Evolutionary conservation across 2,113 vertebrate genomes (phyloP).

Genomic region (Electrona antarctica): DNA sequence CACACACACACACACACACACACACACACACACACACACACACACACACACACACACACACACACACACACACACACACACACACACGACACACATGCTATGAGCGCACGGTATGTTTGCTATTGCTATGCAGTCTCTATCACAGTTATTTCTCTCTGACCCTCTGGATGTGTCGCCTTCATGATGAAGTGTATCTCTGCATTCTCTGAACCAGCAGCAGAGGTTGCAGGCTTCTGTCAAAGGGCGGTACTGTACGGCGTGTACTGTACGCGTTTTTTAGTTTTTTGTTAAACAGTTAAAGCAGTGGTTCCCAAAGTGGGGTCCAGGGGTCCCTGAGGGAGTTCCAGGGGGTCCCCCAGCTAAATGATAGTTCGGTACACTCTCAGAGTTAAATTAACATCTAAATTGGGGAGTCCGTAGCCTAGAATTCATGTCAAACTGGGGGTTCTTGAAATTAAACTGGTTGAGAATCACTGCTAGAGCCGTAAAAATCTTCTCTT

Average conservation of each 20-base stretch:
- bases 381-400: no score
- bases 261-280: no score
- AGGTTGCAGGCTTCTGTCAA: conserved; percentile 23
- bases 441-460: no score
- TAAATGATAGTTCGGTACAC: no score
- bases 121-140: neutral
- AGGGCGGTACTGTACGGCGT: neutral
- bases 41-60: conserved; percentile 4
- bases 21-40: neutral
- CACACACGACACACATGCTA: neutral
- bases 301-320: no score
- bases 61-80: neutral
- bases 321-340: no score
- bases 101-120: neutral
- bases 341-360: no score
- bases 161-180: conserved; percentile 20
- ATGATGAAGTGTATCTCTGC: conserved; percentile 6
- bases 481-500: no score
- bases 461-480: no score
- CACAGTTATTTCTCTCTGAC: neutral
- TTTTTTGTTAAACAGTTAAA: no score
- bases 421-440: no score
- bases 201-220: conserved; percentile 26
- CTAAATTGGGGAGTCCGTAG: no score
- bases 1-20: conserved; percentile 4